Evolutionary conservation across 1,140 invertebrate species (phyloP).

Genomic region (Macrobrachium rosenbergii): DNA sequence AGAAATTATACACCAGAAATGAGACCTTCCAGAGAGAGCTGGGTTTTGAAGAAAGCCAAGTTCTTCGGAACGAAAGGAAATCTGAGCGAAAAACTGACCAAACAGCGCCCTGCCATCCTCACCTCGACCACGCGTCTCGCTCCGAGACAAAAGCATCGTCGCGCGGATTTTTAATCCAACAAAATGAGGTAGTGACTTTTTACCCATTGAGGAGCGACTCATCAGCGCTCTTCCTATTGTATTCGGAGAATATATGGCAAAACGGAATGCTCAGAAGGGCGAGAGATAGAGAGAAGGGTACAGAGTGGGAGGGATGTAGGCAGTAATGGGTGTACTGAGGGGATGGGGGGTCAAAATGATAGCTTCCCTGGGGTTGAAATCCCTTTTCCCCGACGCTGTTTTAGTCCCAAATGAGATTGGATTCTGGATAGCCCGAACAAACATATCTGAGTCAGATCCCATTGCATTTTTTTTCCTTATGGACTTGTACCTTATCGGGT

Average conservation of each 20-base stretch:
- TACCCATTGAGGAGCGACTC: constrained; percentile 11
- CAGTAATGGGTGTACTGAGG: background rate
- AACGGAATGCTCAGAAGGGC: background rate
- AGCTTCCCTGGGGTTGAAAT: background rate
- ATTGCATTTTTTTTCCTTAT: too few species aligned
- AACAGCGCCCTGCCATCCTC: background rate
- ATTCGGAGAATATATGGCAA: constrained; percentile 17
- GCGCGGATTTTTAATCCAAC: constrained; percentile 11
- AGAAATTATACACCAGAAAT: too few species aligned
- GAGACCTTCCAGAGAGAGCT: too few species aligned
- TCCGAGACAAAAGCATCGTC: constrained; percentile 3
- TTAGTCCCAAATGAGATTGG: constrained; percentile 13
- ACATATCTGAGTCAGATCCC: too few species aligned
- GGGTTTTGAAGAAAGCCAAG: too few species aligned
- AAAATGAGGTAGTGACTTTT: background rate
- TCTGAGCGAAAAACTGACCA: too few species aligned
- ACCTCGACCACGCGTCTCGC: background rate
- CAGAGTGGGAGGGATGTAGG: background rate
- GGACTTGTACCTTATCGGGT: too few species aligned
- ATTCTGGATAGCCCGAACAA: background rate
- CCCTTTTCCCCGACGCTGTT: background rate
- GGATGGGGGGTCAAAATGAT: background rate
- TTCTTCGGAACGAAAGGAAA: too few species aligned
- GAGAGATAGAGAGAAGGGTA: background rate
- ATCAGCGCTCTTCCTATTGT: background rate